A percentile compares a stretch with the other conserved stretches of the same genome.
phyloP scores from a whole-genome alignment of 1,140 invertebrate genomes.

The Semibalanus balanoides region DNA sequence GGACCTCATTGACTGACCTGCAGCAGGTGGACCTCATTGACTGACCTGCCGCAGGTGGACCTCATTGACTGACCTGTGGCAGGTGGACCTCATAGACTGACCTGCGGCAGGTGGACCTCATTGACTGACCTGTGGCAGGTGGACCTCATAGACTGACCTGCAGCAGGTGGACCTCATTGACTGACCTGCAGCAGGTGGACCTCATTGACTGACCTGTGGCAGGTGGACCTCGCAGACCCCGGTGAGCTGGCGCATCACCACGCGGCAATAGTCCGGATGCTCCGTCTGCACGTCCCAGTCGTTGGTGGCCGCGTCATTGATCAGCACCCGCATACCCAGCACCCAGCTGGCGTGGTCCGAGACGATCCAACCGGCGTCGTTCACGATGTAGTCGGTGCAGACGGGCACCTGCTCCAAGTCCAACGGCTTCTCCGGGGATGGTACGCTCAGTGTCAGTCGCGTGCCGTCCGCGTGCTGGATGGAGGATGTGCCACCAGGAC shows the following conservation, averaged over 20 bases:
- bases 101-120: too few species aligned
- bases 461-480: neutral
- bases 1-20: too few species aligned
- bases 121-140: too few species aligned
- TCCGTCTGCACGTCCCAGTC: neutral
- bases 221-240: neutral
- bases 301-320: neutral
- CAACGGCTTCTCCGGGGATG: neutral
- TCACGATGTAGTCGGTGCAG: neutral
- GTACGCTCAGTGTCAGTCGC: neutral
- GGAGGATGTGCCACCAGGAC: neutral
- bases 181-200: too few species aligned
- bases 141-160: too few species aligned
- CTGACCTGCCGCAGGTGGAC: too few species aligned
- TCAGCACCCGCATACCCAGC: neutral
- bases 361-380: neutral
- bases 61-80: too few species aligned
- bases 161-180: too few species aligned
- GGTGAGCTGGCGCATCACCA: neutral
- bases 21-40: too few species aligned
- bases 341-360: neutral
- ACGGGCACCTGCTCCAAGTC: neutral
- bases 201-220: neutral
- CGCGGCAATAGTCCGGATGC: neutral
- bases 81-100: too few species aligned